Evolutionary conservation across 2,888 invertebrate genomes (phyloP), one percentile per base, ranked within the genome.

Genomic region (Scrobipalpa atriplicella): DNA sequence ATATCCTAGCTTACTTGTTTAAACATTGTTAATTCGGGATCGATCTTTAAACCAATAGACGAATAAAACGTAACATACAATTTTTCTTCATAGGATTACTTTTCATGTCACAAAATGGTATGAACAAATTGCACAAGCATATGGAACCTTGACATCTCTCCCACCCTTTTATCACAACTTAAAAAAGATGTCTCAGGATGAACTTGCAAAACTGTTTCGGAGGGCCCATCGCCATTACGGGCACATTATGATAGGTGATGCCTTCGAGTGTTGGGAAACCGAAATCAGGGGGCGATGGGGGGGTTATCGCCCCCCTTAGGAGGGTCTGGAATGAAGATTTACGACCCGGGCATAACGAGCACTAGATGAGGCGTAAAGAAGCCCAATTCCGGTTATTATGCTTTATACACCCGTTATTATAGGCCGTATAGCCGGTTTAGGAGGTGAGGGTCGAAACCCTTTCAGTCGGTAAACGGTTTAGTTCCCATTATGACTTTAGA

Each of bases 281-380:
- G 78, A 83, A 85, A 84, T 82, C 82, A 81, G 81, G 84, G 79
- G 82, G 76, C 76, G 75, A 67, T 21, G 1, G 29, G 29, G 29
- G 29, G 47, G 47, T 47, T 47, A 47, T 47, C 43, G n/a, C 62
- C n/a, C 62, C 62, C 19, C 43, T 16, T 18, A 67, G 70, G 71
- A 75, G 76, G 76, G 75, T 69, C 71, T 73, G 78, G 88, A 87
- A 89, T 88, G 90, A 91, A 92, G 92, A 93, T 93, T 93, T 93
- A 93, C 89, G 93, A 92, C 79, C 86, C 81, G 76, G 82, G 86
- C 87, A 87, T 93, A 93, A 93, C 93, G 92, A 93, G 91, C 84
- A 86, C 84, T 90, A 91, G 92, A 92, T 92, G 92, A 92, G 92
- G 92, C 92, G 90, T 91, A 88, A 91, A 91, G 89, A 86, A 89